Base-by-base conservation (phyloP, 2,113 vertebrate species). In the Phyllopteryx taeniolatus region DNA sequence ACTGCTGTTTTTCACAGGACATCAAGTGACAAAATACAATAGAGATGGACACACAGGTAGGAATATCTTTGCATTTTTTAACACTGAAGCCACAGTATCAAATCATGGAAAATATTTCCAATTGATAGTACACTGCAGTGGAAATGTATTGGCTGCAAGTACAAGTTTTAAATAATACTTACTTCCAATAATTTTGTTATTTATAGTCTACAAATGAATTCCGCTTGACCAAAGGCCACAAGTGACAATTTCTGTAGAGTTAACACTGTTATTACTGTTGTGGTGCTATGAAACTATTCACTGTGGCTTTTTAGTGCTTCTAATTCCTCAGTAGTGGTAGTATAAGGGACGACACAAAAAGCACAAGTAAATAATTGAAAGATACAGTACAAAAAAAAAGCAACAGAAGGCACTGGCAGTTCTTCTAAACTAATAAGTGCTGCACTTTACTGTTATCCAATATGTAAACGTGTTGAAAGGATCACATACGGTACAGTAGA, bases 291-390 rank as follows among this genome's bases (percentile, higher is more conserved):
- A 56, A 22, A n/a, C n/a, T 56, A 56, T 22, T 56, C 53, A 22
- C 49, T 51, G 20, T 69, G 70, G 71, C 74, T 0, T 70, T 75
- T 67, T 35, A 67, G 67, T 76, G 73, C 51, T 20, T 62, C 64
- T 70, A 59, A 61, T 73, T 53, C 63, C 27, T 77, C 77, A 84
- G 73, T 61, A 62, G 79, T 69, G 63, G 77, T 68, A 13, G 43
- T 59, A n/a, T 20, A 22, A 53, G 51, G 9, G 7, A 53, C 2
- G 12, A 11, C 12, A 15, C 20, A 49, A 35, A 71, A 56, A 44
- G 19, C 7, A 68, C 31, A 56, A 64, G 1, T 19, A 61, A 51
- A 53, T 42, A 11, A 54, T 49, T 10, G 6, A 69, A 20, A 63
- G 4, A 13, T 35, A 61, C 59, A 61, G 59, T 35, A 35, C 1